Conservation (phyloP, 2,113 vertebrate genomes). For the Burhinus bistriatus region DNA sequence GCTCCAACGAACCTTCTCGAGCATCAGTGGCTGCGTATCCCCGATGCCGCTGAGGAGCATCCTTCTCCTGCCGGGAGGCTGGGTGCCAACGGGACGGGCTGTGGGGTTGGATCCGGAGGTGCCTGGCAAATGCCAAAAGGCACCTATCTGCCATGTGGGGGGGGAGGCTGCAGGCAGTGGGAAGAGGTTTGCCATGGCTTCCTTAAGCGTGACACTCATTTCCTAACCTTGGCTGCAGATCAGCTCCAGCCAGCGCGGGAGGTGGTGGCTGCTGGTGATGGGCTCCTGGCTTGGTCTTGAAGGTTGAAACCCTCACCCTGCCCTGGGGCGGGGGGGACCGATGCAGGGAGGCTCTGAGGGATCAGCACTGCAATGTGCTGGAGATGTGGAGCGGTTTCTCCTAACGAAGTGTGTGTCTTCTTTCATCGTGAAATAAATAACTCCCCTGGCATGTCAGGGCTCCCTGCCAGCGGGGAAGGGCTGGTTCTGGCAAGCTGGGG, state of each 20-base stretch:
- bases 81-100: accelerated
- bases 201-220: neutral
- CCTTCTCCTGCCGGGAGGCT: neutral
- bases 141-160: neutral
- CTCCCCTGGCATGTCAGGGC: slow-evolving; percentile 45
- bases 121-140: accelerated
- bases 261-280: neutral
- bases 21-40: accelerated
- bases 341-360: neutral
- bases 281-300: neutral
- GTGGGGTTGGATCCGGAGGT: accelerated
- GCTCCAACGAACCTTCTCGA: accelerated
- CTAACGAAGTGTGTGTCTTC: neutral
- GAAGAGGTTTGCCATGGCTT: neutral
- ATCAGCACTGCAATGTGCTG: neutral
- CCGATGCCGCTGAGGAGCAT: accelerated
- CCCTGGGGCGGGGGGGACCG: neutral
- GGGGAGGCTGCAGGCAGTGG: neutral
- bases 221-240: neutral
- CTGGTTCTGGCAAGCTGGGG: slow-evolving; percentile 43
- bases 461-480: neutral
- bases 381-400: neutral
- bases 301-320: neutral
- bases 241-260: neutral
- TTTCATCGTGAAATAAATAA: slow-evolving; percentile 26